phyloP scores from a whole-genome alignment of 1,140 invertebrate species.

The Scaptodrosophila lebanonensis region DNA sequence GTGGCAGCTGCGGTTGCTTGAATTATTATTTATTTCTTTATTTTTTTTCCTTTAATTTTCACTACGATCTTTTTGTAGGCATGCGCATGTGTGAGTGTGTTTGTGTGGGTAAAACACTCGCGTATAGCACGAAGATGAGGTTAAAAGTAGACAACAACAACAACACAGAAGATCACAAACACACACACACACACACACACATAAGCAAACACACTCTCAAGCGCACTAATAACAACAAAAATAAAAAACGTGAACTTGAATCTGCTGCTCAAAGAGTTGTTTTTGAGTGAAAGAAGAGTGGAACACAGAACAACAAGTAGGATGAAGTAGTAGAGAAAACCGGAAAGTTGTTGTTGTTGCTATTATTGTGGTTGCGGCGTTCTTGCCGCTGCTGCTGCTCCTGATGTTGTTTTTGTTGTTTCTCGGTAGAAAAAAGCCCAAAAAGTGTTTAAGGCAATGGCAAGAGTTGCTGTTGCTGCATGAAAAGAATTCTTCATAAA shows the following conservation, averaged over 20 bases:
- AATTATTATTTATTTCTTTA: constrained; percentile 30
- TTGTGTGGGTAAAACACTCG: constrained; percentile 36
- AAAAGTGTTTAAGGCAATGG: no score
- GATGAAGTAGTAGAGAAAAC: constrained; percentile 46
- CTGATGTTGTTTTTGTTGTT: constrained; percentile 20
- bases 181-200: not conserved
- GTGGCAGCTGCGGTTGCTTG: constrained; percentile 26
- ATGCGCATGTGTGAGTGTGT: not conserved
- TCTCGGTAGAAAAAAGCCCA: constrained; percentile 1
- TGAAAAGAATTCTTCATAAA: not conserved
- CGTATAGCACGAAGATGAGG: constrained; percentile 62
- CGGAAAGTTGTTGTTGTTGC: constrained; percentile 64
- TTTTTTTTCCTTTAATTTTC: constrained; percentile 5
- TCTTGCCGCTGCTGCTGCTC: constrained; percentile 30
- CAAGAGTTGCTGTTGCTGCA: constrained; percentile 17
- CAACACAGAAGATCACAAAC: no score
- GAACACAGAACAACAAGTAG: constrained; percentile 25
- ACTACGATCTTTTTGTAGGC: constrained; percentile 2
- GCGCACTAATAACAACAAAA: constrained; percentile 39
- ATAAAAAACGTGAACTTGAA: no score
- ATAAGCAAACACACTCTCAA: not conserved
- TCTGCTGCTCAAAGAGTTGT: not conserved
- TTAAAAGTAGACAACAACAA: not conserved
- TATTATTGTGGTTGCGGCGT: constrained; percentile 36
- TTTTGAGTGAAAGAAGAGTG: constrained; percentile 26